Percentiles rank a stretch among this genome's conserved stretches.
These are phyloP conservation scores for Dendrocincla fuliginosa DNA, from an alignment of 2,797 vertebrate species.

Conservation along the genomic window DNA sequence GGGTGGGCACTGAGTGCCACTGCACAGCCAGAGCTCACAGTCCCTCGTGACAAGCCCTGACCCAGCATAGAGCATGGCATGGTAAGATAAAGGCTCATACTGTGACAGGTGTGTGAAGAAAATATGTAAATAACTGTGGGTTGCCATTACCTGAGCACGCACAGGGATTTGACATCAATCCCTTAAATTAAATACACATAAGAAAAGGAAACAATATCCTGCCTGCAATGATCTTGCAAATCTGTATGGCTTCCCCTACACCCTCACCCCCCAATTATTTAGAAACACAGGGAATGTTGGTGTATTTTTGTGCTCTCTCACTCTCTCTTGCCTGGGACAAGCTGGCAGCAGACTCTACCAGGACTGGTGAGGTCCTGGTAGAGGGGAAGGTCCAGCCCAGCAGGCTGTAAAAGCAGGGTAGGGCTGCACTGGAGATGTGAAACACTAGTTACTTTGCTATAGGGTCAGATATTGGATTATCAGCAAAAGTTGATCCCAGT, in stretches of 20 bases:
- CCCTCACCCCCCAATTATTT: background rate
- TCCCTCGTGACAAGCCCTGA: accelerated
- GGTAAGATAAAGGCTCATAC: accelerated
- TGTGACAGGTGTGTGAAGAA: background rate
- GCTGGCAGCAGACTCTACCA: background rate
- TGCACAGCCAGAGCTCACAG: background rate
- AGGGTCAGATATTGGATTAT: constrained; percentile 43
- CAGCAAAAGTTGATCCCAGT: constrained; percentile 44
- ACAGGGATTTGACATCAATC: background rate
- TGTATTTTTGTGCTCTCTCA: accelerated
- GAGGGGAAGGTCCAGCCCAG: background rate
- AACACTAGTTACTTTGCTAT: background rate
- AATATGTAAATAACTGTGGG: background rate
- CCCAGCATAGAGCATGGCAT: accelerated
- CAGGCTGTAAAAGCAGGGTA: background rate
- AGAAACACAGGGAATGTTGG: background rate
- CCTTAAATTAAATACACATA: background rate
- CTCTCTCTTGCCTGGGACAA: background rate
- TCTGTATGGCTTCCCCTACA: background rate
- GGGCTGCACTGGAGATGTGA: background rate
- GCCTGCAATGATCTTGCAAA: background rate
- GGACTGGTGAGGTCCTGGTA: background rate
- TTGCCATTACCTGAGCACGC: accelerated
- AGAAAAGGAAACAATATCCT: background rate
- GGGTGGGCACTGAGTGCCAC: accelerated